Percentiles rank a stretch among this genome's conserved stretches.
Evolutionary conservation across 2,888 invertebrate species (phyloP).

Genomic region (Drosophila sordidula): DNA sequence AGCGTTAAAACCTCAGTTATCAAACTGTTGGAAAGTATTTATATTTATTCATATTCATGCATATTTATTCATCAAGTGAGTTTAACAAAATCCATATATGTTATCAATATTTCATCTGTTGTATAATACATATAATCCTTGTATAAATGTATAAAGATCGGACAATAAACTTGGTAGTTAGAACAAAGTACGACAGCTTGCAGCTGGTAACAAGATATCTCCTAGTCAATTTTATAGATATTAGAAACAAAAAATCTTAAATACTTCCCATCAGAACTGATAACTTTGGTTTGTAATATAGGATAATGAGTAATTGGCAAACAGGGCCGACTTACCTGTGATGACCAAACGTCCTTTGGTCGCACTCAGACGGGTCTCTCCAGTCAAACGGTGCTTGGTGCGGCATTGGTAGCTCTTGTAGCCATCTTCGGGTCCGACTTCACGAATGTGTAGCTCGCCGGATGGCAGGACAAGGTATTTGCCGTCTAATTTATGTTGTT

Average conservation of each 20-base stretch:
- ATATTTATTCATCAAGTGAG: too few species aligned
- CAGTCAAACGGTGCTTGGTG: constrained; percentile 96
- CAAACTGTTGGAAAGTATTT: constrained; percentile 1
- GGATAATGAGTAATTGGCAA: constrained; percentile 51
- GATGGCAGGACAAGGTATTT: constrained; percentile 97
- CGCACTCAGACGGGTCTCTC: constrained; percentile 96
- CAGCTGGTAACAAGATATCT: too few species aligned
- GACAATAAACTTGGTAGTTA: too few species aligned
- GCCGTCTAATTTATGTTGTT: constrained; percentile 88
- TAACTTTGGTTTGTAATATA: constrained; percentile 28
- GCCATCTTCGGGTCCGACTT: constrained; percentile 97
- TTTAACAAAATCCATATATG: too few species aligned
- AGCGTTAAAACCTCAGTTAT: constrained; percentile 31
- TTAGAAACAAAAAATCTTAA: not conserved
- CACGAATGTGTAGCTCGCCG: constrained; percentile 97
- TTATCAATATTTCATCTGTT: too few species aligned
- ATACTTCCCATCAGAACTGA: not conserved
- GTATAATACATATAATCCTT: too few species aligned
- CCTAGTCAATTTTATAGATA: too few species aligned
- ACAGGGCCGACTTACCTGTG: constrained; percentile 91
- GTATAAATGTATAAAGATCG: too few species aligned
- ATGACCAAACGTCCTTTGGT: constrained; percentile 97
- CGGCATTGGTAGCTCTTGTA: constrained; percentile 97
- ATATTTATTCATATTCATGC: too few species aligned
- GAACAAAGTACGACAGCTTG: too few species aligned